phyloP scores from a whole-genome alignment of 2,797 vertebrate species.

The Brotula barbata region DNA sequence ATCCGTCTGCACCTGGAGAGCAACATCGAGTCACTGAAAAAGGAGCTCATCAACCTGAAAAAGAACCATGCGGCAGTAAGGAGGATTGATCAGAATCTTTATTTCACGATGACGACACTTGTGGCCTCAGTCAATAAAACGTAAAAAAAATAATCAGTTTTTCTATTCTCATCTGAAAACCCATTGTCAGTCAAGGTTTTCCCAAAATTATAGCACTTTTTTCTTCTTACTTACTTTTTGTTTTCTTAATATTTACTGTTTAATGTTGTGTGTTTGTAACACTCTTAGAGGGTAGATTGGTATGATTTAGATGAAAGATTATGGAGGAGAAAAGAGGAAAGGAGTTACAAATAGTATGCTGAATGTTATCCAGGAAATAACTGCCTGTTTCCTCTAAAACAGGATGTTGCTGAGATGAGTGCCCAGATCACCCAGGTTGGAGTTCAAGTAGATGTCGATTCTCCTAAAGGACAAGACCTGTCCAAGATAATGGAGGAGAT shows the following conservation, averaged over 20 bases:
- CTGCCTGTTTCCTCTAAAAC: slow-evolving; percentile 53
- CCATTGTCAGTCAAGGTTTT: too few species aligned
- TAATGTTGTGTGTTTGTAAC: too few species aligned
- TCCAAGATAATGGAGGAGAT: slow-evolving; percentile 87
- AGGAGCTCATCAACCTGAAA: slow-evolving; percentile 82
- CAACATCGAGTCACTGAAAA: slow-evolving; percentile 82
- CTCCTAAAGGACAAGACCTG: slow-evolving; percentile 88
- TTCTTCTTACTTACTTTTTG: too few species aligned
- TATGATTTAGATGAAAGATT: too few species aligned
- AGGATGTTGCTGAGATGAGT: slow-evolving; percentile 84
- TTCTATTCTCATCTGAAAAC: too few species aligned
- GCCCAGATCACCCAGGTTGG: slow-evolving; percentile 78
- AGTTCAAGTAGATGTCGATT: slow-evolving; percentile 87
- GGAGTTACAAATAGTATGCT: neutral
- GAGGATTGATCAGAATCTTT: neutral
- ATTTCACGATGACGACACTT: neutral
- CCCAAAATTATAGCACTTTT: too few species aligned
- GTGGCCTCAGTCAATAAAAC: neutral
- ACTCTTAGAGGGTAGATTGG: too few species aligned
- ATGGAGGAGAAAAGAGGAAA: neutral
- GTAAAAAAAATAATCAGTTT: too few species aligned
- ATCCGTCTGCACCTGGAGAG: slow-evolving; percentile 80
- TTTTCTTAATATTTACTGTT: too few species aligned
- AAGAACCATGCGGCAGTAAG: slow-evolving; percentile 79
- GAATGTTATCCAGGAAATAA: slow-evolving; percentile 48